Evolutionary conservation across 2,113 vertebrate species (phyloP).

Genomic region (Cynoglossus semilaevis): DNA sequence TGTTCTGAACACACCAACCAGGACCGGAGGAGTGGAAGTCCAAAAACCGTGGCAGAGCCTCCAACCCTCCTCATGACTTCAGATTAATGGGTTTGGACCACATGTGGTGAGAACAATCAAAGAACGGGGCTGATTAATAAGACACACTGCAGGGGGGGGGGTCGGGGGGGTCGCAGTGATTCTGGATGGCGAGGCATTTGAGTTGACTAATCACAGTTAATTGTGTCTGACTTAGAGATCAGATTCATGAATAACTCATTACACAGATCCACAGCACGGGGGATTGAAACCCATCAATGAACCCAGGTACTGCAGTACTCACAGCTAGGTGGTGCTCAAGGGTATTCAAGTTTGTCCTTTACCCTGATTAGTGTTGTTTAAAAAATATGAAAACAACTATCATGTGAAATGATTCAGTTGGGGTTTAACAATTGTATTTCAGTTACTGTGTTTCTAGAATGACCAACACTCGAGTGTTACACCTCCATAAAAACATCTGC

Average conservation of each 20-base stretch:
- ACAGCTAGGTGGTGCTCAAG: no score
- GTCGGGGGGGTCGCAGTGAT: no score
- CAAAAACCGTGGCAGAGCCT: neutral
- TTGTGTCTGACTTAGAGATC: constrained; percentile 51
- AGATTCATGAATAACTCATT: constrained; percentile 63
- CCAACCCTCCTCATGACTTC: constrained; percentile 19
- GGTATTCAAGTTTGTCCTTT: no score
- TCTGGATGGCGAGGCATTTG: constrained; percentile 49
- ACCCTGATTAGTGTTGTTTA: no score
- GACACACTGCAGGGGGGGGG: constrained; percentile 25
- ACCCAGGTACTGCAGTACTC: no score
- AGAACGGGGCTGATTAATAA: constrained; percentile 45
- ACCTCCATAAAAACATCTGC: no score
- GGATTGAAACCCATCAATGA: constrained; percentile 21
- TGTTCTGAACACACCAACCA: no score
- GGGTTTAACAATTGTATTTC: no score
- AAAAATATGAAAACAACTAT: no score
- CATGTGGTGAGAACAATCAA: constrained; percentile 36
- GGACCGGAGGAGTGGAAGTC: constrained; percentile 16
- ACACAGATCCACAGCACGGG: constrained; percentile 42
- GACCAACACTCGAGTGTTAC: no score
- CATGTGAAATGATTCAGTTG: no score
- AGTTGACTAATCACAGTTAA: constrained; percentile 64
- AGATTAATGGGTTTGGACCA: constrained; percentile 28
- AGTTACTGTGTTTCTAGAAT: no score